These are phyloP conservation scores for Gymnogyps californianus DNA, from an alignment of 2,113 vertebrate genomes.

Conservation along the genomic window DNA sequence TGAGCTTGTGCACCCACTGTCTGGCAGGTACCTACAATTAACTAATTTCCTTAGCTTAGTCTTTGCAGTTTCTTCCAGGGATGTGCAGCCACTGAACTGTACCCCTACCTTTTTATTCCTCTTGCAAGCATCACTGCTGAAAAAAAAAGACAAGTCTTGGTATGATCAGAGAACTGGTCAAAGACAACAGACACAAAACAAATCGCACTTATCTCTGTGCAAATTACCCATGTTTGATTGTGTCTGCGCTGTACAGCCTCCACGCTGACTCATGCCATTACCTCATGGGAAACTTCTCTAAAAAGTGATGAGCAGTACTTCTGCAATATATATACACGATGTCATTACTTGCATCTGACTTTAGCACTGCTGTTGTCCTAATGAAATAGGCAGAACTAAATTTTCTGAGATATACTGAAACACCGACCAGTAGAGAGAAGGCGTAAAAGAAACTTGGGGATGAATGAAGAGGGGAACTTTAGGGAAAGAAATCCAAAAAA, in stretches of 20 bases:
- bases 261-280: constrained; percentile 56
- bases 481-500: neutral
- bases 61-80: neutral
- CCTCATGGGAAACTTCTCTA: constrained; percentile 62
- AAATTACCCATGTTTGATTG: constrained; percentile 3
- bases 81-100: neutral
- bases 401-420: neutral
- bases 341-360: constrained; percentile 8
- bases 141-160: neutral
- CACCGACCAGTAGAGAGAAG: neutral
- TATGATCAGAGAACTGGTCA: neutral
- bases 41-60: neutral
- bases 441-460: neutral
- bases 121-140: neutral
- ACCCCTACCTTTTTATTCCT: neutral
- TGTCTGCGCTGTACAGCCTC: neutral
- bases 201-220: neutral
- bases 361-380: neutral
- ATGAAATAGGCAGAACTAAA: neutral
- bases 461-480: neutral
- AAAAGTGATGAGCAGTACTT: constrained; percentile 8
- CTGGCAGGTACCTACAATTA: neutral
- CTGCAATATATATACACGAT: neutral
- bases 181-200: neutral
- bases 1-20: neutral